A percentile compares a stretch with the other conserved stretches of the same genome.
phyloP scores from a whole-genome alignment of 2,797 vertebrate species.

The Sebastes cheni region DNA sequence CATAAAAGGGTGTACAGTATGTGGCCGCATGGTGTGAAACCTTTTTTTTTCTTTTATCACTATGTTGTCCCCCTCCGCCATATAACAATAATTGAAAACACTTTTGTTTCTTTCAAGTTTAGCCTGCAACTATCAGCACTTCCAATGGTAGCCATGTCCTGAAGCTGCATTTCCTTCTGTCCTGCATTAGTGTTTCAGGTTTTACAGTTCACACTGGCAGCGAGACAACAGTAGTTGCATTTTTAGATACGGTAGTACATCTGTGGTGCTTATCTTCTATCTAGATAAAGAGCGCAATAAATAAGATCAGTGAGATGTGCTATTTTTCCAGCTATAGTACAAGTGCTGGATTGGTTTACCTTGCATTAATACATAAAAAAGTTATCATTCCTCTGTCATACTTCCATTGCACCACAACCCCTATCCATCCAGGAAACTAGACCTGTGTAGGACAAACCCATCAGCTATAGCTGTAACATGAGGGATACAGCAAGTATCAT shows the following conservation, averaged over 20 bases:
- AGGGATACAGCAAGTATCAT: background rate
- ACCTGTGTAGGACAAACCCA: background rate
- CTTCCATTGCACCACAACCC: background rate
- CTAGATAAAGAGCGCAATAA: too few relatives aligned
- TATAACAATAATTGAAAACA: slow-evolving; percentile 5
- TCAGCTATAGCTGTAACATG: background rate
- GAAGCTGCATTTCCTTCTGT: background rate
- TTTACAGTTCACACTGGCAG: slow-evolving; percentile 2
- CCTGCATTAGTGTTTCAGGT: background rate
- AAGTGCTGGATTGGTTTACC: background rate
- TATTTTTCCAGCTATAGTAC: background rate
- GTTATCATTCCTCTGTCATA: background rate
- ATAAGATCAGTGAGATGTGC: background rate
- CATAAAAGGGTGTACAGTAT: slow-evolving; percentile 6
- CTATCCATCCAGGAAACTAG: background rate
- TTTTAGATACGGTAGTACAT: background rate
- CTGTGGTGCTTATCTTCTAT: background rate
- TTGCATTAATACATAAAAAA: background rate
- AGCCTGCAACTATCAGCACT: background rate
- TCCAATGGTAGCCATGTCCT: background rate
- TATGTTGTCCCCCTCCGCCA: background rate
- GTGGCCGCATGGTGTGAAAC: background rate
- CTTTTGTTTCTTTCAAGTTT: background rate
- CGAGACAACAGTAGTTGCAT: background rate
- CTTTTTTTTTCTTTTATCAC: background rate